These are phyloP conservation scores for Cynoglossus semilaevis DNA, from an alignment of 2,113 vertebrate genomes.

Conservation along the genomic window DNA sequence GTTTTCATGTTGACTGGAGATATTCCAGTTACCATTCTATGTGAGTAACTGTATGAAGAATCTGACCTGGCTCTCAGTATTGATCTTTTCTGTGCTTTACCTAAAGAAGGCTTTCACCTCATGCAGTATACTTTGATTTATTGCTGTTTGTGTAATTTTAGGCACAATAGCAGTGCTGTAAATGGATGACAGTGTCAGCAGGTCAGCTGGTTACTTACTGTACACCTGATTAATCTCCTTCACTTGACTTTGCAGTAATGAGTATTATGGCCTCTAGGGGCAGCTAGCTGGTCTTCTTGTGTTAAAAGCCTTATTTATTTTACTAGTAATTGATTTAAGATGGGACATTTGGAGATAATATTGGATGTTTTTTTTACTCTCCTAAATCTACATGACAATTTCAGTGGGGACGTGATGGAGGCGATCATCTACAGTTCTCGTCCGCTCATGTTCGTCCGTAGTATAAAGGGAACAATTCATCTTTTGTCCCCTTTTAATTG, in stretches of 20 bases:
- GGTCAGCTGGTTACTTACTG: not conserved
- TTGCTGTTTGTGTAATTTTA: slow-evolving; percentile 11
- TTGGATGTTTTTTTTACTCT: slow-evolving; percentile 5
- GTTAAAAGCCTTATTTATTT: not conserved
- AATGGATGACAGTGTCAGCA: not conserved
- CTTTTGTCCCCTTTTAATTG: slow-evolving; percentile 51
- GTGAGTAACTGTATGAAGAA: slow-evolving; percentile 3
- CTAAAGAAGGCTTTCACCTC: not conserved
- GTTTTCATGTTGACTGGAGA: not conserved
- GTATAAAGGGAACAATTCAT: slow-evolving; percentile 25
- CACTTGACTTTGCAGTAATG: not conserved
- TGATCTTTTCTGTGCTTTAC: slow-evolving; percentile 6
- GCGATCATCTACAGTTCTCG: not conserved
- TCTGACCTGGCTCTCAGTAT: not conserved
- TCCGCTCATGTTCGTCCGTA: slow-evolving; percentile 5
- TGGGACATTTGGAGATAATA: slow-evolving; percentile 2
- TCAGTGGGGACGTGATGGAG: too few species aligned
- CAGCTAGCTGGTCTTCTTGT: not conserved
- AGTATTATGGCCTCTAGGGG: slow-evolving; percentile 1
- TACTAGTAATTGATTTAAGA: slow-evolving; percentile 4
- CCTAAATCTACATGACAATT: not conserved
- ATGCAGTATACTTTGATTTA: not conserved
- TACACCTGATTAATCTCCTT: not conserved
- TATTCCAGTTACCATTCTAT: not conserved
- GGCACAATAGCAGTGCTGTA: not conserved